A percentile compares a stretch with the other conserved stretches of the same genome.
Conservation (phyloP, 1,140 invertebrate species). For the Hestina assimilis region DNA sequence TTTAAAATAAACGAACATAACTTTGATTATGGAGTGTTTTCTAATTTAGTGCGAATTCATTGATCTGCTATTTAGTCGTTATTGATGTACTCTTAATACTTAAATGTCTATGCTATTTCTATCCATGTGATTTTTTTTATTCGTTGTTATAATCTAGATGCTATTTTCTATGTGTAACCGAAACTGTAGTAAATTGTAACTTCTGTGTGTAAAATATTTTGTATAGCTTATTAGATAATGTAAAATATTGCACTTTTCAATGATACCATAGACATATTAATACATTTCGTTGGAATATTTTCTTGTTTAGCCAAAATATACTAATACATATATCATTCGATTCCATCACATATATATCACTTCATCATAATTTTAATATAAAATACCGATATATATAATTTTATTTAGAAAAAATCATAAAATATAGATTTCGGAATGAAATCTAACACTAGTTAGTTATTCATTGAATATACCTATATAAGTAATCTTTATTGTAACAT, state of each 20-base stretch:
- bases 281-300: no score
- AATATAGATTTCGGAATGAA: not conserved
- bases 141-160: constrained; percentile 19
- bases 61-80: constrained; percentile 6
- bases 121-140: constrained; percentile 8
- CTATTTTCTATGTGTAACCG: constrained; percentile 6
- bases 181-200: constrained; percentile 10
- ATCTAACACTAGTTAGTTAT: not conserved
- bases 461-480: not conserved
- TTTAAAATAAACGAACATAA: not conserved
- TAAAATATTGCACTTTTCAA: constrained; percentile 38
- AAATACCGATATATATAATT: no score
- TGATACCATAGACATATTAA: constrained; percentile 4
- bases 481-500: not conserved
- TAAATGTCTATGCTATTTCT: constrained; percentile 13
- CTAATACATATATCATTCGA: no score
- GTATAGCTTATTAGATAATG: constrained; percentile 58
- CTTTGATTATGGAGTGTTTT: not conserved
- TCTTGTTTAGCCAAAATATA: no score
- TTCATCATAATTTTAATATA: no score
- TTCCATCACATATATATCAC: no score
- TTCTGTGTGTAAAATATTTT: constrained; percentile 58
- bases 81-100: constrained; percentile 1
- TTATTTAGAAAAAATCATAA: no score
- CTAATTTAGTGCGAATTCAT: not conserved